A percentile compares a stretch with the other conserved stretches of the same genome.
Evolutionary conservation across 2,888 invertebrate genomes (phyloP).

Genomic region (Andricus quercusramuli): DNA sequence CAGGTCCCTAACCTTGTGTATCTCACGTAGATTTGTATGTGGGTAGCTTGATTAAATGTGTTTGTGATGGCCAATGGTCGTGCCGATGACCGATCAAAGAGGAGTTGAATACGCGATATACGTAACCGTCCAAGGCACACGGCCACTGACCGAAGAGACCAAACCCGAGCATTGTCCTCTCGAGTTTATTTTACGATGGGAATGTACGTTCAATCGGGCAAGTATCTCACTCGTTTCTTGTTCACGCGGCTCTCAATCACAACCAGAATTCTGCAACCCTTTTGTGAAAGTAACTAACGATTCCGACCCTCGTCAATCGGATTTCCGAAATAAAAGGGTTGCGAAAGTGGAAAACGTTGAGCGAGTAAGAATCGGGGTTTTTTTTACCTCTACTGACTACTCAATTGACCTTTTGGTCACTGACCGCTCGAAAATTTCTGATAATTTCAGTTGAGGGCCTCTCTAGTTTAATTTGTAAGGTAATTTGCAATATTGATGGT

Average conservation of each 20-base stretch:
- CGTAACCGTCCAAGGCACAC: conserved; percentile 72
- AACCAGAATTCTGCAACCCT: neutral
- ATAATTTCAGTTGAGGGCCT: neutral
- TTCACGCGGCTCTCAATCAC: conserved; percentile 1
- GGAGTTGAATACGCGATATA: conserved; percentile 74
- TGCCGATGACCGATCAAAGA: conserved; percentile 77
- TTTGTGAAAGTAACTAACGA: neutral
- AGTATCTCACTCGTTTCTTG: neutral
- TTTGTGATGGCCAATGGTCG: conserved; percentile 66
- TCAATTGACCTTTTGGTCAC: neutral
- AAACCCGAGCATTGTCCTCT: conserved; percentile 68
- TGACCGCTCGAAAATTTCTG: neutral
- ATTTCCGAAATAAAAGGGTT: neutral
- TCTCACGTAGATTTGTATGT: conserved; percentile 23
- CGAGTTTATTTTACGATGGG: conserved; percentile 17
- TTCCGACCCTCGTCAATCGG: neutral
- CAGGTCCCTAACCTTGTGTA: conserved; percentile 18
- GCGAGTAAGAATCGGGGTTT: neutral
- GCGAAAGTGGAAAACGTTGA: neutral
- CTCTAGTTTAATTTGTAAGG: neutral
- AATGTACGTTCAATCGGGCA: conserved; percentile 20
- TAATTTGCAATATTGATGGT: neutral
- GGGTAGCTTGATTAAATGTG: conserved; percentile 49
- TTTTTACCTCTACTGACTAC: neutral
- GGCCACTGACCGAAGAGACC: conserved; percentile 72